Percentiles rank a stretch among this genome's conserved stretches.
Conservation (phyloP, 2,797 vertebrate species). For the Yasuhikotakia modesta region DNA sequence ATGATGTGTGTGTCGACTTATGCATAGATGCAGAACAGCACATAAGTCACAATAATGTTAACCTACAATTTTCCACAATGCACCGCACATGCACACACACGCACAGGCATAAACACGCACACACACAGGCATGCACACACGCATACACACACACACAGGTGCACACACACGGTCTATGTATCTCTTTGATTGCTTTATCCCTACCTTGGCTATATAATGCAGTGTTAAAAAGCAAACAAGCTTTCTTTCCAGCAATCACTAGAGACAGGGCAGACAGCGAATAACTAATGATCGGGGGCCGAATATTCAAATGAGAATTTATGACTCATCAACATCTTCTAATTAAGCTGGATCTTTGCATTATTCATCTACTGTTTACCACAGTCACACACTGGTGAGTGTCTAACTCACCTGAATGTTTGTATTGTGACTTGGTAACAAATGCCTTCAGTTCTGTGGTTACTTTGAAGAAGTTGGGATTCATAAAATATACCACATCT, state of each 20-base stretch:
- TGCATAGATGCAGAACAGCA: constrained; percentile 12
- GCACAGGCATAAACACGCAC: neutral
- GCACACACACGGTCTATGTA: constrained; percentile 18
- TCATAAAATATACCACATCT: neutral
- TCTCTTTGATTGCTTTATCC: constrained; percentile 40
- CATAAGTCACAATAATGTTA: constrained; percentile 40
- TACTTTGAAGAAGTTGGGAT: neutral
- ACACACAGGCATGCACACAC: constrained; percentile 1
- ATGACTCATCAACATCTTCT: constrained; percentile 52
- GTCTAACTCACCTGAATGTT: too few species aligned
- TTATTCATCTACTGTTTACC: constrained; percentile 57
- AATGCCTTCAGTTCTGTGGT: neutral
- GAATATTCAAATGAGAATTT: constrained; percentile 51
- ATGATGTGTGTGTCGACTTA: neutral
- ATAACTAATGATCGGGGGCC: constrained; percentile 52
- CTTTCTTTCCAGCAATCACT: constrained; percentile 41
- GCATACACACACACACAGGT: constrained; percentile 42
- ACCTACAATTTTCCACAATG: constrained; percentile 34
- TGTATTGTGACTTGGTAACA: neutral
- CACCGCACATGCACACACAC: neutral
- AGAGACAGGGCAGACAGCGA: constrained; percentile 34
- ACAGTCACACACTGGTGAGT: constrained; percentile 31
- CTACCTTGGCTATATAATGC: constrained; percentile 19
- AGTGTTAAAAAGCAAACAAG: constrained; percentile 45
- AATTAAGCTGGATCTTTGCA: constrained; percentile 43